These are phyloP conservation scores for Zoanthus gigantus DNA, from an alignment of 92 coral and sea anemone genomes.

Conservation along the genomic window DNA sequence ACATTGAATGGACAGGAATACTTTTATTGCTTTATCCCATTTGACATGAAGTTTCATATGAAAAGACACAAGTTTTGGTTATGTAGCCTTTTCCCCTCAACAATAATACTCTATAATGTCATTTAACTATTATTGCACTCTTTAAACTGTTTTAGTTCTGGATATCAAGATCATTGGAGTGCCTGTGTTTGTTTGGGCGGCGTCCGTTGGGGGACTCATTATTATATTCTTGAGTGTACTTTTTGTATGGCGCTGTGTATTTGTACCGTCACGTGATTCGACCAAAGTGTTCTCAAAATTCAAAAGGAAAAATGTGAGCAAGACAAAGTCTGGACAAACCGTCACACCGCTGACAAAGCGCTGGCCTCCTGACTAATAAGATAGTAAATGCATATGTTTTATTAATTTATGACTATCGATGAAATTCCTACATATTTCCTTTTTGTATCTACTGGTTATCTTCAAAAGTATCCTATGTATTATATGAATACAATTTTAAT, in stretches of 20 bases:
- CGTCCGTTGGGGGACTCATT: slow-evolving; percentile 20
- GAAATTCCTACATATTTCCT: too few relatives aligned
- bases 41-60: too few relatives aligned
- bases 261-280: not conserved
- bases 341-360: slow-evolving; percentile 17
- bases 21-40: too few relatives aligned
- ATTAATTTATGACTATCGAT: too few relatives aligned
- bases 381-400: not conserved
- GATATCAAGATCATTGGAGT: slow-evolving; percentile 17
- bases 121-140: not conserved
- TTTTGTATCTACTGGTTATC: too few relatives aligned
- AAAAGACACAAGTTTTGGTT: too few relatives aligned
- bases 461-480: not conserved
- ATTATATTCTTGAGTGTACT: not conserved
- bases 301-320: not conserved
- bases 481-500: too few relatives aligned
- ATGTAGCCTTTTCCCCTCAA: too few relatives aligned
- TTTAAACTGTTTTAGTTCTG: not conserved
- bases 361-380: slow-evolving; percentile 28
- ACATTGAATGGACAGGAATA: too few relatives aligned
- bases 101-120: too few relatives aligned
- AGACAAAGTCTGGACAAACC: not conserved
- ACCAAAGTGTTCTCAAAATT: not conserved
- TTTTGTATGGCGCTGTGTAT: slow-evolving; percentile 13
- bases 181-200: slow-evolving; percentile 21